These are phyloP conservation scores for Sericinus montela DNA, from an alignment of 2,888 invertebrate genomes.

Conservation along the genomic window DNA sequence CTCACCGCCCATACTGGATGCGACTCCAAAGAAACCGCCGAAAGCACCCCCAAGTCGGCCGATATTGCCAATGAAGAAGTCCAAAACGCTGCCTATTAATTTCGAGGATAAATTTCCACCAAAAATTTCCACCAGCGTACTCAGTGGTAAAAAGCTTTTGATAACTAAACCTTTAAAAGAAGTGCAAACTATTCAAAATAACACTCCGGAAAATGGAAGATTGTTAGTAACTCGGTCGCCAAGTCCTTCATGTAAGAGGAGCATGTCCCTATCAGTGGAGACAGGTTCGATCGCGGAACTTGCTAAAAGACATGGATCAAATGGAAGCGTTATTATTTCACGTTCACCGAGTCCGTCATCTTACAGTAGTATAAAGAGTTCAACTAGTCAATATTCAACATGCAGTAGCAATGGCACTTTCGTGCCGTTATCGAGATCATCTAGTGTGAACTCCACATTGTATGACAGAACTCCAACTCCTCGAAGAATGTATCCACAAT, in stretches of 20 bases:
- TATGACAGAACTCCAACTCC: slow-evolving; percentile 76
- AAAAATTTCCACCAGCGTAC: slow-evolving; percentile 42
- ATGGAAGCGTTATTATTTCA: slow-evolving; percentile 53
- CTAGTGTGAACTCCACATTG: slow-evolving; percentile 60
- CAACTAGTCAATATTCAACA: slow-evolving; percentile 66
- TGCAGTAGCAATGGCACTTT: slow-evolving; percentile 69
- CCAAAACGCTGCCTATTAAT: slow-evolving; percentile 67
- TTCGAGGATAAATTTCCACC: slow-evolving; percentile 63
- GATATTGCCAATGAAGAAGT: slow-evolving; percentile 66
- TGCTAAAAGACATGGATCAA: slow-evolving; percentile 60
- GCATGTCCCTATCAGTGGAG: slow-evolving; percentile 62
- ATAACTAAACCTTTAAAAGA: slow-evolving; percentile 68
- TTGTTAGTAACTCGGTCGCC: slow-evolving; percentile 52
- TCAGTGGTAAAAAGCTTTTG: slow-evolving; percentile 60
- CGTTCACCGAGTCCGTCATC: slow-evolving; percentile 80
- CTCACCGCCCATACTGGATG: slow-evolving; percentile 60
- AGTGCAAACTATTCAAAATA: slow-evolving; percentile 55
- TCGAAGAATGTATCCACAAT: slow-evolving; percentile 84
- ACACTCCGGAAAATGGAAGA: slow-evolving; percentile 44
- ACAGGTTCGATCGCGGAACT: slow-evolving; percentile 73
- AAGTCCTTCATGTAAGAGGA: slow-evolving; percentile 62
- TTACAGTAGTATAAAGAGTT: slow-evolving; percentile 60
- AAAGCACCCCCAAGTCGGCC: slow-evolving; percentile 57
- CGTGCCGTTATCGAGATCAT: slow-evolving; percentile 61
- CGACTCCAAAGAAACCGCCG: slow-evolving; percentile 68